Evolutionary conservation across 1,140 invertebrate genomes (phyloP), one percentile per base, ranked within the genome.

Genomic region (Trigoniulus corallinus): DNA sequence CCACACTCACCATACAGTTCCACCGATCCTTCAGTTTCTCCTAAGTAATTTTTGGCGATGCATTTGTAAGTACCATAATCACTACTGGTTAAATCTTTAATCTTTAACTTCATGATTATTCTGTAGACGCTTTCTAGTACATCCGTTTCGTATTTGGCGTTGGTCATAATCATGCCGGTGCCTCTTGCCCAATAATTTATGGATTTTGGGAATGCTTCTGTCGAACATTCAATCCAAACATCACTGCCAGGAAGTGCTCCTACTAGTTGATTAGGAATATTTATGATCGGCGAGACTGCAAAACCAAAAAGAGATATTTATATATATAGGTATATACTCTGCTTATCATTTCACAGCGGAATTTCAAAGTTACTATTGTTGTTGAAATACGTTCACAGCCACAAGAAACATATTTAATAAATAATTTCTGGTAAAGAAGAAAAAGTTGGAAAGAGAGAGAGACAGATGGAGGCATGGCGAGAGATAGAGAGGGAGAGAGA

Each of bases 11-110:
- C 86, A 64, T 91, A 92, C 49, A 96, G 72, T 65, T 85, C 74
- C 65, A 95, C 91, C 40, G 81, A 82, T 53, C 88, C 87, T 66
- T 89, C 85, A 20, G 88, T 93, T 64, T 87, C 86, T 49, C 89
- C 89, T n/a, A 94, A 74, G 12, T 82, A 84, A 69, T 94, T 96
- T 69, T 89, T 89, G 50, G 87, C 67, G 20, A 69, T 61, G 56
- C 72, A 73, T 34, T 64, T 65, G 56, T 72, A 73, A 7, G 58
- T 54, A 4, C 70, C 69, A 55, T 58, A 70, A 56, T 73, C 72
- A 21, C 58, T 53, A 34, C 59, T 49, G 1, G 62, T 59, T 18
- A 72, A 54, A 26, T 63, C 53, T 10, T 57, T 53, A 20, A 73
- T 71, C 20, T 59, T 61, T 34, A 73, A 50, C 54, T 63, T 64